Base-by-base conservation (phyloP, 2,888 invertebrate species). In the Lochmaea capreae region DNA sequence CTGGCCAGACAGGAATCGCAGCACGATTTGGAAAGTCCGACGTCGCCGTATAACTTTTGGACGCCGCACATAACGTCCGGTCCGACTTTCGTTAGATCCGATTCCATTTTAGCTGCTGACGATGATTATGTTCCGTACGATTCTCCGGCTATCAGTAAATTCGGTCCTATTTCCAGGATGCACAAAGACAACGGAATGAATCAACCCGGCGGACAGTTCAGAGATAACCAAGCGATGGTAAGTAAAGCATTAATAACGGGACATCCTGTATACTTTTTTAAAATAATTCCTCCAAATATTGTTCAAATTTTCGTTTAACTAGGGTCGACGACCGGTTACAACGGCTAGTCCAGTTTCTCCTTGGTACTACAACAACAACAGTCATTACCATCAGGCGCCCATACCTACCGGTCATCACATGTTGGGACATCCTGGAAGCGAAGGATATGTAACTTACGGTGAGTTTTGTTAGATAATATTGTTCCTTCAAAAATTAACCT, bases 71-170 rank as follows among this genome's bases (percentile, higher is more conserved):
- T 81, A 33, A 79, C 74, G 52, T 74, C 83, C 8, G 79, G 81
- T 22, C 82, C 83, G 42, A 78, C 77, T 49, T 78, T 79, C 52
- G 76, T 78, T 16, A 65, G 90, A 69, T 88, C 90, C 22, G 90
- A 90, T 82, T 88, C 90, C 0, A 88, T 90, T 76, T 82, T 90
- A 65, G 89, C 90, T 52, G 90, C 90, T 14, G 91, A 92, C 77
- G 92, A 92, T 80, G 91, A 91, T 81, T 91, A 92, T 81, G 91
- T 92, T 70, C 92, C 92, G 9, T 92, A 92, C 84, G 92, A 92
- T 81, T 88, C 90, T 46, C 90, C 92, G 1, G 88, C 90, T 33
- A 90, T 91, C 18, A 92, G 91, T 78, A 92, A 92, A 85, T 93
- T 90, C 83, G 93, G 93, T 3, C 93, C 93, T 1, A 93, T 93